Evolutionary conservation across 2,888 invertebrate species (phyloP), one percentile per base, ranked within the genome.

Genomic region (Trachelus stipa): DNA sequence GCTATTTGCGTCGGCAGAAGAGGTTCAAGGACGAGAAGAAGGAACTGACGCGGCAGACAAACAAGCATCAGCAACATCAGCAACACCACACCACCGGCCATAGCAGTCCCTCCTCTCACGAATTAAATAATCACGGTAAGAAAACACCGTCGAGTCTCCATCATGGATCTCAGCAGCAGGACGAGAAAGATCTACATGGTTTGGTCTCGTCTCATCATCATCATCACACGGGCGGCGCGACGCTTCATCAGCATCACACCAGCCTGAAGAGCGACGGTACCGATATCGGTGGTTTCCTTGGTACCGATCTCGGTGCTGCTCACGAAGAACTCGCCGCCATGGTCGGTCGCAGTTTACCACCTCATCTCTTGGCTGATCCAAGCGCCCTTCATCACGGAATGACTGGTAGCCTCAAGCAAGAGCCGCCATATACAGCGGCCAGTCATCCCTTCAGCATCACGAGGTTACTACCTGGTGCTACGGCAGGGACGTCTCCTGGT

Each of bases 1-100:
- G 99, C 91, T 99, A 98, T 90, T 93, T 99, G 85, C 94, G 99
- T 56, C 94, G 99, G 0, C 99, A 99, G 92, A 99, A 99, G 92
- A 94, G 99, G 69, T 99, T 99, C 93, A 99, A 99, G 92, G 98
- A 98, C 90, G 97, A 98, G 90, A 98, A 98, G 93, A 98, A 98
- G 89, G 98, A 98, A 91, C 94, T 96, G 76, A 93, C 96, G 15
- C 92, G 98, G 37, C 96, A 96, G 90, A 92, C 93, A 35, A 95
- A 93, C 86, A 95, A 95, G 82, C 94, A 94, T 83, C 94, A 94
- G 83, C 94, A 94, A 81, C 94, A 94, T 82, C 92, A 93, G 69
- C 92, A 93, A 76, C 92, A 93, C 86, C 92, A 91, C 79, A 90
- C 89, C 79, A 81, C 87, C 23, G 89, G 89, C 75, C 90, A 91